Evolutionary conservation across 2,888 invertebrate genomes (phyloP), one percentile per base, ranked within the genome.

Genomic region (Pseudococcus longispinus): DNA sequence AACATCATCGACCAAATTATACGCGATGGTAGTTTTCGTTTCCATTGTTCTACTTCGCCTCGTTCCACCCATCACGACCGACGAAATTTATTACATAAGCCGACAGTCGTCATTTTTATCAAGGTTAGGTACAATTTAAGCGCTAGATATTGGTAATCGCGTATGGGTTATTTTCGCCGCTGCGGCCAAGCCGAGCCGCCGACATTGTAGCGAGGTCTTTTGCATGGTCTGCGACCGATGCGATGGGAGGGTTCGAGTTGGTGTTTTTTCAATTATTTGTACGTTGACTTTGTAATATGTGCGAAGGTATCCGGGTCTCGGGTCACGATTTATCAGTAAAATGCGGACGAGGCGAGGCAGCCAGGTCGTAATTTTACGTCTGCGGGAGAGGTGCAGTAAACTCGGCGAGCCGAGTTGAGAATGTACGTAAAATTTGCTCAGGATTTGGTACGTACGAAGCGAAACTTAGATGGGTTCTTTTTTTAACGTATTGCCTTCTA

Each of bases 1-100:
- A 80, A 80, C 42, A 80, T 80, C 77, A 80, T 80, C 77, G 77
- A 20, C 77, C 37, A 80, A 80, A 80, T 80, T 80, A 80, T 80
- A 80, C 42, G 60, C 60, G 60, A 60, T 60, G 60, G 60, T 60
- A 42, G 77, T 80, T 29, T 70, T 29, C 77, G n/a, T 42, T 77
- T 80, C 77, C 77, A 80, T 80, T 80, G 77, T 80, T 80, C 77
- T 80, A 80, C 37, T 70, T 80, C 42, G 37, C 20, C 77, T 80
- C 77, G 77, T 42, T 80, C 77, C 77, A 80, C 77, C 77, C 77
- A 42, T 80, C 77, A 80, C 77, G 77, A 80, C 29, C 42, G 42
- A 29, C 77, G 77, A 80, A 80, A 80, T 80, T 80, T 80, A 80
- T 80, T 80, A 42, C 77, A 80, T 80, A 80, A 80, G 77, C 18